Evolutionary conservation across 2,888 invertebrate species (phyloP).

Genomic region (Watsonalla binaria): DNA sequence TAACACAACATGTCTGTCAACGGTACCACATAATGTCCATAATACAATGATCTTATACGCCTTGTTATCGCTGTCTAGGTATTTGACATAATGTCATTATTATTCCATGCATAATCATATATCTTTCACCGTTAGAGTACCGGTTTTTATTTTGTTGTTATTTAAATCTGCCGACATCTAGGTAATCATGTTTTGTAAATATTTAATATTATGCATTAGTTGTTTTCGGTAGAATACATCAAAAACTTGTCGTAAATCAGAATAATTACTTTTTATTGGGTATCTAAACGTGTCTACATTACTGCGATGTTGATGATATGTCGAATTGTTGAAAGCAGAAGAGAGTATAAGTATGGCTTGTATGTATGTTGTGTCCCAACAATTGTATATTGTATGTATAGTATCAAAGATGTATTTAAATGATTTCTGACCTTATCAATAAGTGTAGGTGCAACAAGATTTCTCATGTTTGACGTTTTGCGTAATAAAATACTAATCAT

Average conservation of each 20-base stretch:
- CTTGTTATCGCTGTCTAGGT: background rate
- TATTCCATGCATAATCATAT: slow-evolving; percentile 1
- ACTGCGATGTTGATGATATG: no score
- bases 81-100: background rate
- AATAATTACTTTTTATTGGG: background rate
- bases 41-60: background rate
- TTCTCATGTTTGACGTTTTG: background rate
- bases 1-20: background rate
- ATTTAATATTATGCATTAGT: background rate
- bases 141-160: slow-evolving; percentile 1
- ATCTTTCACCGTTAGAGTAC: background rate
- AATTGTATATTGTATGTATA: no score
- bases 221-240: background rate
- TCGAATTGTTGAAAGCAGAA: no score
- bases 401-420: no score
- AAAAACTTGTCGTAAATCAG: background rate
- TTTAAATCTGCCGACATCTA: background rate
- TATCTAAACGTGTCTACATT: no score
- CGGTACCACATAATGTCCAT: background rate
- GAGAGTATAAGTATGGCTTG: no score
- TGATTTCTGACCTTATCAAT: no score
- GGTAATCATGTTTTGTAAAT: background rate
- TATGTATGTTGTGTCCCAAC: no score
- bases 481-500: background rate
- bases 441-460: background rate